Evolutionary conservation across 64 coral and sea anemone species (phyloP).

Genomic region (Trachythela sp.): DNA sequence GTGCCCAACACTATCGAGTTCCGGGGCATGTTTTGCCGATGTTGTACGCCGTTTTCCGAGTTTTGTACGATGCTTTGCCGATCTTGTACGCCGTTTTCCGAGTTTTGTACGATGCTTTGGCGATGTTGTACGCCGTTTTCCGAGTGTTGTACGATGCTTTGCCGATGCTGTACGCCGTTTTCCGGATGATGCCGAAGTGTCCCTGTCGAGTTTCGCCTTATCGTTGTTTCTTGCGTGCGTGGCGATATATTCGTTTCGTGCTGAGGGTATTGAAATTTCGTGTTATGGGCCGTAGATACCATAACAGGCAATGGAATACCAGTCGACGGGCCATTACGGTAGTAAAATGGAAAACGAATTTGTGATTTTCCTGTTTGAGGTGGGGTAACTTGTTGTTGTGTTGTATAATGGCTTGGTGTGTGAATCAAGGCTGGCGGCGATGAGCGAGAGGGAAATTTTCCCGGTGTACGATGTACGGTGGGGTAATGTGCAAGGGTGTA

Average conservation of each 20-base stretch:
- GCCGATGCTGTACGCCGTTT: neutral
- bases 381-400: neutral
- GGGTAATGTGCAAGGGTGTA: too few species aligned
- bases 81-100: neutral
- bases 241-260: neutral
- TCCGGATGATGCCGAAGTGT: neutral
- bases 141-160: neutral
- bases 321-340: neutral
- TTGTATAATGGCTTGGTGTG: neutral
- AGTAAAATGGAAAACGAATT: neutral
- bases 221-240: neutral
- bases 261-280: neutral
- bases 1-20: neutral
- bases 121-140: neutral
- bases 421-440: neutral
- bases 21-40: neutral
- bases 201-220: neutral
- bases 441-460: too few species aligned
- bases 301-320: neutral
- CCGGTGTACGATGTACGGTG: too few species aligned
- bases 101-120: neutral
- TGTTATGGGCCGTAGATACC: neutral
- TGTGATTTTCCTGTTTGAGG: neutral
- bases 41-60: neutral
- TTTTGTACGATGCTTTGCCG: neutral